Evolutionary conservation across 35 echinoderm and acorn worm genomes (phyloP), one percentile per base, ranked within the genome.

Genomic region (Antedon bifida): DNA sequence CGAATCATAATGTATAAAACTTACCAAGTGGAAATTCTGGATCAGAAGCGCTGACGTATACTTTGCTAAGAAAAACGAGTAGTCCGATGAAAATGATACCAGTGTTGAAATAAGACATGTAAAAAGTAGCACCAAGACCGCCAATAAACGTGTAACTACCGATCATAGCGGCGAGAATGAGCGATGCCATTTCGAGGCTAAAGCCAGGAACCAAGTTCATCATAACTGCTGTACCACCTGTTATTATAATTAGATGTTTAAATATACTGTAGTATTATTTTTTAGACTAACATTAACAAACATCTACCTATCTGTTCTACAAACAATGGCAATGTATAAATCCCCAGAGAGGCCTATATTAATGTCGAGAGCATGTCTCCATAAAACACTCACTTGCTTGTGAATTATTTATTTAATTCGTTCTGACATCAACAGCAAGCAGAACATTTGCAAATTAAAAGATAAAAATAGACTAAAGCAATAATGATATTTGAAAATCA

Each of bases 21-120:
- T 84, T 91, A 91, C 93, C 93, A 26, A 96, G 82, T 3, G 89
- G 80, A 34, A 75, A 78, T n/a, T 88, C 51, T 36, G 31, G 56
- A 34, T 84, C 85, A 0, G 78, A 34, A 0, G 83, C 78, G 19
- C 80, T 81, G 82, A 91, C 82, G 29, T 89, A 96, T 46, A 90
- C 80, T 74, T 91, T 88, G 51, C 88, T 44, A 16, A 96, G 31
- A 42, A 96, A 96, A 33, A 91, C 77, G 31, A 91, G 77, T 31
- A 91, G 75, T 31, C 91, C 88, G 45, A 86, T 74, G 74, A 96
- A 96, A 12, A 96, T 86, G 45, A 91, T 75, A 29, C 83, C 74
- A 32, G 93, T 89, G 39, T 96, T 96, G 87, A 96, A 96, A 46
- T 96, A 96, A 28, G 93, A 96, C 80, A 96, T 79, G 81, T 96